A percentile compares a stretch with the other conserved stretches of the same genome.
phyloP scores from a whole-genome alignment of 30 jellyfish, hydroid and myxozoan genomes.

The Hydractinia echinata region DNA sequence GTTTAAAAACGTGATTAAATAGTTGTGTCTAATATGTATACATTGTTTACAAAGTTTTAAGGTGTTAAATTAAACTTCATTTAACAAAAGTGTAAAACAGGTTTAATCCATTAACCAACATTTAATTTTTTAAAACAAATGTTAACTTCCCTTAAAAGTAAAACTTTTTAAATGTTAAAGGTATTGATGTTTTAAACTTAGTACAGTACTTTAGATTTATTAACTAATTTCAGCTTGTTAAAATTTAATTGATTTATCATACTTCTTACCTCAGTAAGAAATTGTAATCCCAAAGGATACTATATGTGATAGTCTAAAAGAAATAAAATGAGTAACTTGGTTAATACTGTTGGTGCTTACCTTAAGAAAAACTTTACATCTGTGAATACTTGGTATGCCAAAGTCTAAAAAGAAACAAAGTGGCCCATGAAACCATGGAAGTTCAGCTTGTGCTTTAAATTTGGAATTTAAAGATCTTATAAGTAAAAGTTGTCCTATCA shows the following conservation, averaged over 20 bases:
- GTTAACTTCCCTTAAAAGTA: not conserved
- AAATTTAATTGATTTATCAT: not conserved
- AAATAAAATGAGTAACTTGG: not conserved
- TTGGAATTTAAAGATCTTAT: not conserved
- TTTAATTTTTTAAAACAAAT: not conserved
- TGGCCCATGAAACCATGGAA: not conserved
- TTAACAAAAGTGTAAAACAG: too few relatives aligned
- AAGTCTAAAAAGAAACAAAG: conserved; percentile 50
- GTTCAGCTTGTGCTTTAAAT: not conserved
- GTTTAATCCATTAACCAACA: too few relatives aligned
- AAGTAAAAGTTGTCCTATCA: not conserved
- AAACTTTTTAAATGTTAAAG: not conserved
- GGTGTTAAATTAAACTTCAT: too few relatives aligned
- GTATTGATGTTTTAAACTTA: not conserved
- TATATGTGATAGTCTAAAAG: conserved; percentile 75
- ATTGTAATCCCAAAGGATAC: conserved; percentile 76
- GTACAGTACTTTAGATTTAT: not conserved
- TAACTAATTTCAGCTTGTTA: not conserved
- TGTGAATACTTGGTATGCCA: conserved; percentile 92
- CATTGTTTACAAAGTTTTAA: not conserved
- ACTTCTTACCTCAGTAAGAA: conserved; percentile 76
- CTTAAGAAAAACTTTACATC: conserved; percentile 92
- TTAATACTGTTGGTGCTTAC: conserved; percentile 38
- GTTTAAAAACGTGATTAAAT: not conserved
- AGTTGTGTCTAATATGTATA: not conserved